Evolutionary conservation across 2,113 vertebrate species (phyloP), one percentile per base, ranked within the genome.

Genomic region (Rhegmatorhina hoffmannsi): DNA sequence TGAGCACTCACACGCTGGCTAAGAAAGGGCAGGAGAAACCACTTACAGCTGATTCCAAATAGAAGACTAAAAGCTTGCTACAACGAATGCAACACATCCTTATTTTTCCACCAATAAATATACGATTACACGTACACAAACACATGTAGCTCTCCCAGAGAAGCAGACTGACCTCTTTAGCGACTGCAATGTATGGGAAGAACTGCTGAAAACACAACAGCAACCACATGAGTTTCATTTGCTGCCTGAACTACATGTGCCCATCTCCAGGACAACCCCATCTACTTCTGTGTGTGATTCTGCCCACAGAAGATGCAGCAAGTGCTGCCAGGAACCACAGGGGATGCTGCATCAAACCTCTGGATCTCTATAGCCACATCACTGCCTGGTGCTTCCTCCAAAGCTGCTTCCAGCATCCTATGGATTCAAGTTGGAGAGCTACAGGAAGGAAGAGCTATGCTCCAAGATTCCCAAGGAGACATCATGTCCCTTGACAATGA

Each of bases 221-320:
- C 31, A 82, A 40, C 24, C 4, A 4, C 7, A 10, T 3, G 36
- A 38, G 19, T 12, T 84, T 38, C 34, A 17, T 47, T 33, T n/a
- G 2, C 31, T n/a, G 24, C 52, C 76, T 55, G 43, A 77, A 47
- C 23, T 20, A 50, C 1, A 1, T 1, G 6, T 36, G 29, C 38
- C 68, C 72, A 64, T 18, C 29, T 59, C 20, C 17, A 28, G 1
- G 8, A 47, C 12, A 89, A 75, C 7, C 5, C 18, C 56, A n/a
- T 11, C 11, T 14, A 43, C 26, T 44, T 53, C 67, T 52, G 18
- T 1, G 23, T 0, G 0, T 2, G 11, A 26, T 36, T 77, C 75
- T 90, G 40, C 19, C 60, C 43, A 3, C 29, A 13, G n/a, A 81
- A 44, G 79, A 34, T 47, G 46, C 0, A 1, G 43, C 11, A 38